These are phyloP conservation scores for Heliconius sara DNA, from an alignment of 2,888 invertebrate species.

Conservation along the genomic window DNA sequence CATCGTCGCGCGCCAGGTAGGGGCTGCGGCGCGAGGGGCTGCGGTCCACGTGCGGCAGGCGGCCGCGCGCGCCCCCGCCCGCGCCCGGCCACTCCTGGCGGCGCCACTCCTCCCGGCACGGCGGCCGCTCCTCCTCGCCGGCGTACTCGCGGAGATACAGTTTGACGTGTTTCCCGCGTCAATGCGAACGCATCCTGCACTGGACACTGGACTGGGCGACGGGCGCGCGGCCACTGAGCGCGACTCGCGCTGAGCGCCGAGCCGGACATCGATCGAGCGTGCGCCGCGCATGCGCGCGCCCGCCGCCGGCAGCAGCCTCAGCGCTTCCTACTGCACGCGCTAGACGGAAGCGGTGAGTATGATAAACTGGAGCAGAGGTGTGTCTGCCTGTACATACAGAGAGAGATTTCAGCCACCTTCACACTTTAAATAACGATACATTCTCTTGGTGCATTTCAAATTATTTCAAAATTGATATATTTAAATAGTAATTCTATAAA, in stretches of 20 bases:
- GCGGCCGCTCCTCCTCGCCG: slow-evolving; percentile 83
- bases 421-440: not conserved
- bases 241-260: slow-evolving; percentile 47
- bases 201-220: slow-evolving; percentile 74
- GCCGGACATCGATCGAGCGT: slow-evolving; percentile 70
- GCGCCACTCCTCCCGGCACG: slow-evolving; percentile 81
- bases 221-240: slow-evolving; percentile 80
- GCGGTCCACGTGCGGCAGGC: slow-evolving; percentile 94
- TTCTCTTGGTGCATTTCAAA: too few species aligned
- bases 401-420: slow-evolving; percentile 26
- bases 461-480: not conserved
- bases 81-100: slow-evolving; percentile 76
- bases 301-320: slow-evolving; percentile 62
- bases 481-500: too few species aligned
- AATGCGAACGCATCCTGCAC: slow-evolving; percentile 75
- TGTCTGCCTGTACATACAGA: slow-evolving; percentile 33
- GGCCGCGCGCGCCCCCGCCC: slow-evolving; percentile 86
- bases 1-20: slow-evolving; percentile 90
- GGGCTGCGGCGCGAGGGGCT: slow-evolving; percentile 93
- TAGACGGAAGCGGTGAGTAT: slow-evolving; percentile 39
- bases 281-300: slow-evolving; percentile 60
- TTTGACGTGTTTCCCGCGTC: slow-evolving; percentile 81
- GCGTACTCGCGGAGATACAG: slow-evolving; percentile 84
- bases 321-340: slow-evolving; percentile 53
- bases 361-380: slow-evolving; percentile 43